Conservation (phyloP, 1,140 invertebrate genomes). For the Rhopalosiphum maidis region DNA sequence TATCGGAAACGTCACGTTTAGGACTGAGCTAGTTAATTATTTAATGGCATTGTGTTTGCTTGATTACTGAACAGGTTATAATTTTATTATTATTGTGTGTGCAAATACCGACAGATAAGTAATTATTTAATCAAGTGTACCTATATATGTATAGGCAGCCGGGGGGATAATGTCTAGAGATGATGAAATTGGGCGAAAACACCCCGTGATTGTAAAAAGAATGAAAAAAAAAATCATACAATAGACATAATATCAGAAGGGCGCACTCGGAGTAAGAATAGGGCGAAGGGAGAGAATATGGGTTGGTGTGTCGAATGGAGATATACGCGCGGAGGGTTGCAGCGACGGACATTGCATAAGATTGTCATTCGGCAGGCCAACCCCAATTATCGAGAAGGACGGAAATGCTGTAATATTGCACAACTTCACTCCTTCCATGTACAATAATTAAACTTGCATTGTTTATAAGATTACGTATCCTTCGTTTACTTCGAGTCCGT, state of each 20-base stretch:
- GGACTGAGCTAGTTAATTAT: not conserved
- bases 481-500: not conserved
- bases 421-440: not conserved
- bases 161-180: not conserved
- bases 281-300: slow-evolving; percentile 7
- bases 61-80: not conserved
- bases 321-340: slow-evolving; percentile 22
- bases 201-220: slow-evolving; percentile 2
- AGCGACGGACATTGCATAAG: not conserved
- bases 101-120: not conserved
- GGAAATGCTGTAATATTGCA: slow-evolving; percentile 22
- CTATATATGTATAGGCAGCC: not conserved
- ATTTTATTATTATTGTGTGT: not conserved
- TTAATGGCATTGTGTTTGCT: not conserved
- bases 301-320: slow-evolving; percentile 47
- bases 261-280: not conserved
- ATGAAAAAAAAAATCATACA: not conserved
- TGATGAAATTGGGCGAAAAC: slow-evolving; percentile 42
- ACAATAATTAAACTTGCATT: slow-evolving; percentile 53
- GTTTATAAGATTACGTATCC: slow-evolving; percentile 46
- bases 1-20: not conserved
- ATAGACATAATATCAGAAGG: slow-evolving; percentile 17
- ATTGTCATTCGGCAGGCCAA: slow-evolving; percentile 38
- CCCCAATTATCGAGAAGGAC: slow-evolving; percentile 40
- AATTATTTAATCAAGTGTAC: not conserved